phyloP scores from a whole-genome alignment of 92 coral and sea anemone genomes.

The Epizoanthus stellaris region DNA sequence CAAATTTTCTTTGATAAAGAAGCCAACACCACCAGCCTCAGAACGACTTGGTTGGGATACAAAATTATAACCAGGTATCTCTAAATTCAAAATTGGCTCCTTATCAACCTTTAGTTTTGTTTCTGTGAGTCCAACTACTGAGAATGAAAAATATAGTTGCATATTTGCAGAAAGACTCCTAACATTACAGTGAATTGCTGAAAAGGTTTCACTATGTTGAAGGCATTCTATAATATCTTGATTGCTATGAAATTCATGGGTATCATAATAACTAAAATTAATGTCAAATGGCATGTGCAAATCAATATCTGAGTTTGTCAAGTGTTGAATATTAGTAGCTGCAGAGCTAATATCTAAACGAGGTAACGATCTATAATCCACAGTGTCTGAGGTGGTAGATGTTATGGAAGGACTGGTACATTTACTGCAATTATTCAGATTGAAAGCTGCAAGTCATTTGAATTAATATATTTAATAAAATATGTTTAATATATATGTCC shows the following conservation, averaged over 20 bases:
- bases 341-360: slow-evolving; percentile 23
- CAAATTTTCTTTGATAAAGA: slow-evolving; percentile 26
- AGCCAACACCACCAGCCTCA: slow-evolving; percentile 40
- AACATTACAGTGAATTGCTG: slow-evolving; percentile 53
- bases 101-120: slow-evolving; percentile 21
- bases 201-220: slow-evolving; percentile 24
- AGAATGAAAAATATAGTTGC: slow-evolving; percentile 49
- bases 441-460: too few relatives aligned
- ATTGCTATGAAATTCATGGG: slow-evolving; percentile 21
- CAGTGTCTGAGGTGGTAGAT: too few relatives aligned
- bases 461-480: too few relatives aligned
- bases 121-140: slow-evolving; percentile 62
- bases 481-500: too few relatives aligned
- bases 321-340: slow-evolving; percentile 11
- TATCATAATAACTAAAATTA: slow-evolving; percentile 20
- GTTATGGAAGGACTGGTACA: too few relatives aligned
- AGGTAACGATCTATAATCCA: slow-evolving; percentile 20
- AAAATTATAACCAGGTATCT: slow-evolving; percentile 53
- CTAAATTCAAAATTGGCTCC: slow-evolving; percentile 20
- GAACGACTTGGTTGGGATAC: slow-evolving; percentile 44
- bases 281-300: slow-evolving; percentile 23
- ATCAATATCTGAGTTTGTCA: slow-evolving; percentile 17
- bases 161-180: slow-evolving; percentile 53
- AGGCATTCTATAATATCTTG: slow-evolving; percentile 29
- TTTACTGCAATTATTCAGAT: too few relatives aligned